Base-by-base conservation (phyloP, 2,888 invertebrate genomes). In the Zonitis immaculata region DNA sequence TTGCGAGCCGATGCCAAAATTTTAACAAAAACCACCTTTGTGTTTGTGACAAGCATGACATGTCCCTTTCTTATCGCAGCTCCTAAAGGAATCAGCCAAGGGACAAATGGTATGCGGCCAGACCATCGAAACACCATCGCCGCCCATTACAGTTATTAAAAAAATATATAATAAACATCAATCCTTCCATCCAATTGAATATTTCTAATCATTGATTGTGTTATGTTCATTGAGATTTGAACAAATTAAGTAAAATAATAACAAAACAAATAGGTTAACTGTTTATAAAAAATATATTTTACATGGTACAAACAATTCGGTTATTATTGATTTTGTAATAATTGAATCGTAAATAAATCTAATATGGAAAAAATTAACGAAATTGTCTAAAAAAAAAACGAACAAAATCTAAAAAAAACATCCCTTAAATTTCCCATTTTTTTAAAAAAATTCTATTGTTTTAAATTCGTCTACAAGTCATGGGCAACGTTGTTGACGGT, bases 61-160 rank as follows among this genome's bases (percentile, higher is more conserved):
- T 66, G 52, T 68, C 67, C 67, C 69, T 69, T 69, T 71, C 68
- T 64, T 66, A 63, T 65, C 66, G 67, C 66, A 69, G 70, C 67
- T 65, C 71, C 70, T 73, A 72, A 72, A 64, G 66, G 68, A 63
- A 64, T 64, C 66, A 58, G 63, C 61, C 65, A 60, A 68, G 70
- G 69, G 59, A 61, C 49, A 49, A n/a, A 44, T 61, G 66, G 50
- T 39, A 39, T 4, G 66, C 67, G 61, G 64, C 63, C 66, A 57
- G 57, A 63, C 53, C 51, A 48, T 54, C 60, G n/a, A n/a, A 58
- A 56, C 66, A 62, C 56, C 63, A 62, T 45, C 58, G 64, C 60
- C 50, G 66, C 62, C 67, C 59, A 3, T 20, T 5, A 39, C 16
- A 39, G 39, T 39, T 20, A 11, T 6, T 20, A 39, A 39, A 39